A percentile compares a stretch with the other conserved stretches of the same genome.
These are phyloP conservation scores for Drosophila anceps DNA, from an alignment of 2,888 invertebrate genomes.

Conservation along the genomic window DNA sequence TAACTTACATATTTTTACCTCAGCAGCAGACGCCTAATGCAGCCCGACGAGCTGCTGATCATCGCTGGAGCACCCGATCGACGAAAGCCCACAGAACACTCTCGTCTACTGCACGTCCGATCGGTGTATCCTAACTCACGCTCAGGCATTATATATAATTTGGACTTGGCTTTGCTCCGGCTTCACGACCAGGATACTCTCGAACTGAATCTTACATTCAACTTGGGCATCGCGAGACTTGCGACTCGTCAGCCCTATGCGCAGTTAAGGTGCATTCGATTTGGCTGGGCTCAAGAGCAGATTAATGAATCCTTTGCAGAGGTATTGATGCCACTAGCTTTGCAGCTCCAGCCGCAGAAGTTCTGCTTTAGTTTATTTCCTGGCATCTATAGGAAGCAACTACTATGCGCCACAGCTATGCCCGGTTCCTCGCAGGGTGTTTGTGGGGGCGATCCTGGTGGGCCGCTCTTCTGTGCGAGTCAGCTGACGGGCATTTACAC, in stretches of 20 bases:
- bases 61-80: neutral
- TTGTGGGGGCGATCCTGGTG: conserved; percentile 1
- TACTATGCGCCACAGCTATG: neutral
- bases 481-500: neutral
- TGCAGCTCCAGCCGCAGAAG: neutral
- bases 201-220: conserved; percentile 4
- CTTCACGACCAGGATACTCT: neutral
- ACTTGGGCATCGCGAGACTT: neutral
- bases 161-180: neutral
- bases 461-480: neutral
- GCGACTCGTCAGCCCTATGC: neutral
- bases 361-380: neutral
- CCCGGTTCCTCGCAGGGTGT: neutral
- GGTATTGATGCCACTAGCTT: neutral
- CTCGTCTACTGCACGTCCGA: neutral
- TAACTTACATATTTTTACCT: neutral
- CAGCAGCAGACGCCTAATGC: neutral
- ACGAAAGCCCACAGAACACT: neutral
- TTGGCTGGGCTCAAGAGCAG: neutral
- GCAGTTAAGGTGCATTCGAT: neutral
- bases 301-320: neutral
- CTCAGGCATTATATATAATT: neutral
- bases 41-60: neutral
- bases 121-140: neutral
- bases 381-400: neutral